Conservation (phyloP, 2,797 vertebrate genomes). For the Myioborus melanocephalus region DNA sequence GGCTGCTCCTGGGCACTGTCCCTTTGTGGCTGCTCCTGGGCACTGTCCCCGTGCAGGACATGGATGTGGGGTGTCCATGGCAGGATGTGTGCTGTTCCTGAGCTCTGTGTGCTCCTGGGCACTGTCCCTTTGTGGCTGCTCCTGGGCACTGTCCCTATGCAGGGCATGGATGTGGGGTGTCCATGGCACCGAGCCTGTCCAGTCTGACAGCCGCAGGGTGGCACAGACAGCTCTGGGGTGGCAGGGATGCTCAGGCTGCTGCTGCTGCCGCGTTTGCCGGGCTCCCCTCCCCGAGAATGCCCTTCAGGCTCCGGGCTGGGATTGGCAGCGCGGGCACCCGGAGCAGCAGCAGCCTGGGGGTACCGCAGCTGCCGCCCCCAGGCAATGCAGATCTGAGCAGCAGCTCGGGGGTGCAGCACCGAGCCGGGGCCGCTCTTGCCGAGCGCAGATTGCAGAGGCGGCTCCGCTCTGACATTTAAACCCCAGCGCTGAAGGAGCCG, state of each 20-base stretch:
- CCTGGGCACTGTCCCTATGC: too few species aligned
- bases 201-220: too few species aligned
- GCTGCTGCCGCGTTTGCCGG: not conserved
- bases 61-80: too few species aligned
- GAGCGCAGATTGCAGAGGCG: not conserved
- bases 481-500: not conserved
- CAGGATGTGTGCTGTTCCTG: too few species aligned
- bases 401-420: not conserved
- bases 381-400: constrained; percentile 56
- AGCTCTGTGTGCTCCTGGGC: too few species aligned
- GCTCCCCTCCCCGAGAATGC: not conserved
- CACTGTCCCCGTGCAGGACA: too few species aligned
- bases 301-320: not conserved
- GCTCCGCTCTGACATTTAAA: constrained; percentile 65
- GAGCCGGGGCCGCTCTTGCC: not conserved
- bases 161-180: too few species aligned
- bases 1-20: not conserved
- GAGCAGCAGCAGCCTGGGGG: constrained; percentile 50
- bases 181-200: not conserved
- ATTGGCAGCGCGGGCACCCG: not conserved
- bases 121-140: too few species aligned
- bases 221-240: not conserved
- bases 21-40: not conserved
- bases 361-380: constrained; percentile 60
- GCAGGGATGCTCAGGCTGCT: rapidly evolving